A percentile compares a stretch with the other conserved stretches of the same genome.
Conservation (phyloP, 2,888 invertebrate genomes). For the Thymelicus sylvestris region DNA sequence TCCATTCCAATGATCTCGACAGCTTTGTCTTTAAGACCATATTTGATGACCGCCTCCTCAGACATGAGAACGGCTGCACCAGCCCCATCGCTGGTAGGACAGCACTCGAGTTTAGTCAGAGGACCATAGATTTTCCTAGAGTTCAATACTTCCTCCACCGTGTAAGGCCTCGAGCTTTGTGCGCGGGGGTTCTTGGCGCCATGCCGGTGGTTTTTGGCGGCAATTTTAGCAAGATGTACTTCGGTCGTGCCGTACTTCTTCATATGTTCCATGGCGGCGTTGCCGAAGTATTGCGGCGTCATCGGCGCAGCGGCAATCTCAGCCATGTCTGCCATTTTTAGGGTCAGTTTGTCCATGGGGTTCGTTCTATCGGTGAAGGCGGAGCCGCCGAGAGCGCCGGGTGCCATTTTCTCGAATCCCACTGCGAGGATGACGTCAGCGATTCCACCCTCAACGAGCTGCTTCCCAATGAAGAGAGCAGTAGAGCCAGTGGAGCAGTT, state of each 20-base stretch:
- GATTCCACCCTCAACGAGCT: constrained; percentile 94
- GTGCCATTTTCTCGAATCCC: constrained; percentile 99
- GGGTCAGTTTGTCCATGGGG: constrained; percentile 95
- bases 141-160: constrained; percentile 94
- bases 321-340: constrained; percentile 92
- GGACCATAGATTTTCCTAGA: constrained; percentile 95
- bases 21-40: constrained; percentile 91
- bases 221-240: constrained; percentile 98
- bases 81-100: constrained; percentile 99
- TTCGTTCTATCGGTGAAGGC: constrained; percentile 93
- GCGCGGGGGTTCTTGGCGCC: constrained; percentile 98
- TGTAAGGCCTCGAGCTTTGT: constrained; percentile 96
- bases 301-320: constrained; percentile 94
- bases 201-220: constrained; percentile 98
- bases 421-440: constrained; percentile 96
- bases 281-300: constrained; percentile 97
- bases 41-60: constrained; percentile 94
- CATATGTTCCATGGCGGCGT: constrained; percentile 98
- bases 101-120: constrained; percentile 98
- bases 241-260: constrained; percentile 96
- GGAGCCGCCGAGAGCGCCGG: constrained; percentile 91
- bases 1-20: constrained; percentile 98
- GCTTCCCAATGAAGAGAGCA: constrained; percentile 95
- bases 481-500: constrained; percentile 99
- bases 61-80: constrained; percentile 96